Percentiles rank a stretch among this genome's conserved stretches.
These are phyloP conservation scores for Meloidogyne exigua DNA, from an alignment of 1,140 invertebrate species.

Conservation along the genomic window DNA sequence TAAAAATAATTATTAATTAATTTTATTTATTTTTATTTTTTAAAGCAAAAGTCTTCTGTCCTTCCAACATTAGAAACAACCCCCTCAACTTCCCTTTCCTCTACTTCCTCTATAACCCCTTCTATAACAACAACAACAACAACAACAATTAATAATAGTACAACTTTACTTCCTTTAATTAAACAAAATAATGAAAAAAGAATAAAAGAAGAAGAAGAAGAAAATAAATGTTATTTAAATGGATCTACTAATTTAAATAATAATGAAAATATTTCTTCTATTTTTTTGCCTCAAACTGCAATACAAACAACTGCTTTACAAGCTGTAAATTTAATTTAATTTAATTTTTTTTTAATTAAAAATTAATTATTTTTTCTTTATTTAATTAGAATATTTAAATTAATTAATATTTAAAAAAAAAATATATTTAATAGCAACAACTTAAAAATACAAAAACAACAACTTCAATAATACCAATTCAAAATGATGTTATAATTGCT, in stretches of 20 bases:
- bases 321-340: not conserved
- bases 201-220: not conserved
- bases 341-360: not conserved
- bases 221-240: not conserved
- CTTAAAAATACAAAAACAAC: not conserved
- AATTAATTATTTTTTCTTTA: too few relatives aligned
- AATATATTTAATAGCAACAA: not conserved
- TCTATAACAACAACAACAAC: not conserved
- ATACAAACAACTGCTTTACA: not conserved
- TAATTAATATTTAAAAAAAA: not conserved
- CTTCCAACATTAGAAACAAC: not conserved
- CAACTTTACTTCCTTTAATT: not conserved
- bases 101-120: too few relatives aligned
- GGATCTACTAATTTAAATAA: not conserved
- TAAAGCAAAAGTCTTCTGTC: not conserved
- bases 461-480: not conserved
- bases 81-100: too few relatives aligned
- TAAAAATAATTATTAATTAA: not conserved
- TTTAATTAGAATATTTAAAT: too few relatives aligned
- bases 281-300: not conserved
- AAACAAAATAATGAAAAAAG: not conserved
- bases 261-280: conserved; percentile 5
- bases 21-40: not conserved
- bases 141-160: not conserved
- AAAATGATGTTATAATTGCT: not conserved